A percentile compares a stretch with the other conserved stretches of the same genome.
Evolutionary conservation across 1,140 invertebrate genomes (phyloP).

Genomic region (Lethrus apterus): DNA sequence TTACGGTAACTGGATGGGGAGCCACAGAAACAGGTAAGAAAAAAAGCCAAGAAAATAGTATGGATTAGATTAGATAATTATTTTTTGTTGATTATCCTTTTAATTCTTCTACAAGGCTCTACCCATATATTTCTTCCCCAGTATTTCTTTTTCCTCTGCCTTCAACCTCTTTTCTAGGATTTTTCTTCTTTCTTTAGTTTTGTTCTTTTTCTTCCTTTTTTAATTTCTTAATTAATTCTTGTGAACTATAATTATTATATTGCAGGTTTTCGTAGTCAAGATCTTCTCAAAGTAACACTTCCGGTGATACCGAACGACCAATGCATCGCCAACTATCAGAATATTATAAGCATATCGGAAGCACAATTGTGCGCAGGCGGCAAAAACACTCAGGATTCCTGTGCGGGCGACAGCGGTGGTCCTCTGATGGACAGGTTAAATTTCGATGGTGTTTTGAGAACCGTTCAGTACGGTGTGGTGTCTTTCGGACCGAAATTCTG

Average conservation of each 20-base stretch:
- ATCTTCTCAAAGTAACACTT: conserved; percentile 47
- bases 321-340: conserved; percentile 36
- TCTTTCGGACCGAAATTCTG: conserved; percentile 47
- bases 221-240: conserved; percentile 1
- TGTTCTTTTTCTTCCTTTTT: neutral
- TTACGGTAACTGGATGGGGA: conserved; percentile 55
- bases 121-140: too few species aligned
- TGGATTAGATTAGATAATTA: too few species aligned
- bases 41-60: conserved; percentile 19
- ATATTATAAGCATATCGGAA: conserved; percentile 39
- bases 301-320: conserved; percentile 40
- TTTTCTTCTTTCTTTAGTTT: too few species aligned
- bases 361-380: conserved; percentile 57
- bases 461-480: conserved; percentile 42
- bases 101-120: too few species aligned
- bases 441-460: conserved; percentile 34
- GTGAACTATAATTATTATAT: conserved; percentile 11
- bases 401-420: conserved; percentile 44
- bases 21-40: conserved; percentile 46
- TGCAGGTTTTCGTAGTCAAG: conserved; percentile 35
- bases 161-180: too few species aligned
- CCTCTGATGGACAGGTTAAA: conserved; percentile 32
- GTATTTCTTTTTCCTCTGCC: too few species aligned
- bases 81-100: too few species aligned
- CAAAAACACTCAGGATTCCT: conserved; percentile 38